Base-by-base conservation (phyloP, 2,888 invertebrate genomes). In the Drosophila neutralis region DNA sequence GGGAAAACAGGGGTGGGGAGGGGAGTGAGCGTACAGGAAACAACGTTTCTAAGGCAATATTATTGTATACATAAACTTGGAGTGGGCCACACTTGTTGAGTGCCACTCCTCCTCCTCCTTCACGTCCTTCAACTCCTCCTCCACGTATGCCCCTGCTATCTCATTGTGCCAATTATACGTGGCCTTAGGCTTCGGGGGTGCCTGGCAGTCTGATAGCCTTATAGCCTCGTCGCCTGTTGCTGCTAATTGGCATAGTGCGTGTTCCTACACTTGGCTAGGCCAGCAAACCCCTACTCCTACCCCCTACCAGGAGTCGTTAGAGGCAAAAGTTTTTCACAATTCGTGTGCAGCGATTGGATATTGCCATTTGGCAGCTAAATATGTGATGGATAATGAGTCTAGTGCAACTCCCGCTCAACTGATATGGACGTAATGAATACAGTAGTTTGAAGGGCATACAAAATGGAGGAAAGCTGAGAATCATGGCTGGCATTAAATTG, bases 181-280 rank as follows among this genome's bases (percentile, higher is more conserved):
- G 64, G 24, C 42, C n/a, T n/a, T 1, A 13, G 53, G 59, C 53
- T 69, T 62, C 71, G 73, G 59, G 58, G 58, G n/a, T 35, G 31
- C 38, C 31, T 45, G 24, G 51, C 33, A 52, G 15, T 4, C 54
- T 36, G 40, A 49, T 36, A 56, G 49, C 40, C 69, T 29, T 7
- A 21, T 35, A 15, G 35, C 49, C 51, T 29, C 38, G 29, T 63
- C 56, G 84, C 80, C 85, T 88, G 88, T 76, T 85, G 80, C 88
- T 78, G 64, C 65, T 86, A 86, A 86, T 86, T 86, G 85, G 78
- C 73, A 74, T 65, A 70, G 84, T 89, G 89, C 87, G 89, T 86
- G 84, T 81, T 72, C 66, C 70, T 65, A 73, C 83, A 87, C 80
- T 85, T 72, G 60, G 69, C 61, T 80, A 75, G 33, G 51, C 56